phyloP scores from a whole-genome alignment of 2,113 vertebrate species.

The Salvelinus namaycush region DNA sequence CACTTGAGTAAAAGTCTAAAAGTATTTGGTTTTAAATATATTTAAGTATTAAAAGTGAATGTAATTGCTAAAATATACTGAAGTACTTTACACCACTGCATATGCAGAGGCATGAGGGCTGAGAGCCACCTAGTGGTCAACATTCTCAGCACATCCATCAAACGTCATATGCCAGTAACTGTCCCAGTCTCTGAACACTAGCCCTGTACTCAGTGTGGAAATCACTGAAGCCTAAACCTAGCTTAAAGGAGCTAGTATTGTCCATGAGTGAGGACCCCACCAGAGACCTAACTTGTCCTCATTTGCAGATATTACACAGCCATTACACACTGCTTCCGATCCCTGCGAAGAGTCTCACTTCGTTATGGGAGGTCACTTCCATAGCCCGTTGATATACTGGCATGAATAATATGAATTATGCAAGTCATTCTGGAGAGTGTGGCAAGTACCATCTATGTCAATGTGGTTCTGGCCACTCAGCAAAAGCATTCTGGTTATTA shows the following conservation, averaged over 20 bases:
- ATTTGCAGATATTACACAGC: not conserved
- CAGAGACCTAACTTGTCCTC: not conserved
- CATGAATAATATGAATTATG: not conserved
- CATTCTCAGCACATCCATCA: not conserved
- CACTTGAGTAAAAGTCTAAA: no score
- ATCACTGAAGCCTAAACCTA: not conserved
- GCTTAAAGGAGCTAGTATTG: not conserved
- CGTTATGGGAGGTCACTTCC: not conserved
- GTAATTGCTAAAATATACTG: no score
- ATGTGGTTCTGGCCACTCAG: not conserved
- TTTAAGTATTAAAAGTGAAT: no score
- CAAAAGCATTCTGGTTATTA: not conserved
- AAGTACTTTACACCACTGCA: no score
- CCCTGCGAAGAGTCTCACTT: not conserved
- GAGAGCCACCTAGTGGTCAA: conserved; percentile 35
- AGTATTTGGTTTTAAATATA: no score
- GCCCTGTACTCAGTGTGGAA: not conserved
- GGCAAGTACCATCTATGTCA: not conserved
- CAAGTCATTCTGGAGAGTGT: not conserved
- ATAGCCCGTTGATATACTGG: not conserved
- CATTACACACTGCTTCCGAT: not conserved
- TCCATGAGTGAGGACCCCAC: not conserved
- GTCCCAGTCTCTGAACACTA: no score
- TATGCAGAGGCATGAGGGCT: not conserved
- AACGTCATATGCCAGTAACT: no score